These are phyloP conservation scores for Peromyscus polionotus DNA, from an alignment of 2,113 vertebrate species.

Conservation along the genomic window DNA sequence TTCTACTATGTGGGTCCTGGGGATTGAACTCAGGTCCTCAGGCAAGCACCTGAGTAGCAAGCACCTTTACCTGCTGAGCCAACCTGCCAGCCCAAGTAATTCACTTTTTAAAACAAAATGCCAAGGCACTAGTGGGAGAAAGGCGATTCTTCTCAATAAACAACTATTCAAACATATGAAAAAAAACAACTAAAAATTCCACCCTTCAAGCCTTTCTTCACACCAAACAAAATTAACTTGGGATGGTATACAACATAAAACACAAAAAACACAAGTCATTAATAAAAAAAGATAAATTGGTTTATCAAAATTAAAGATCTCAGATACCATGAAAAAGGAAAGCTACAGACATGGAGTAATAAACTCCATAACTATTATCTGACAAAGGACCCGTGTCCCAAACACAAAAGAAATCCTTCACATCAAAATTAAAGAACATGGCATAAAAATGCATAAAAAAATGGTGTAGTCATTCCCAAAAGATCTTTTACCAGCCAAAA, in stretches of 20 bases:
- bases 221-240: neutral
- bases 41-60: neutral
- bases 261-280: neutral
- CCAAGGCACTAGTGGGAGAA: neutral
- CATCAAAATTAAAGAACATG: neutral
- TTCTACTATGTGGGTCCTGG: too few species aligned
- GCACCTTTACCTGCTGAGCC: neutral
- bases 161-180: neutral
- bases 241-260: neutral
- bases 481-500: neutral
- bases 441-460: neutral
- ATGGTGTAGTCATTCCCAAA: neutral
- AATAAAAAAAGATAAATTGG: neutral
- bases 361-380: neutral
- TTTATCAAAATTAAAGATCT: conserved; percentile 37
- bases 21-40: neutral
- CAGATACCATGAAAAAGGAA: neutral
- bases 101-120: neutral
- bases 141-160: conserved; percentile 13
- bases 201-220: conserved; percentile 23
- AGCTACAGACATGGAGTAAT: neutral
- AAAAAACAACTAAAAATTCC: neutral
- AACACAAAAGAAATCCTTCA: neutral
- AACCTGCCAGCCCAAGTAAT: neutral
- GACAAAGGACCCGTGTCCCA: neutral